These are phyloP conservation scores for Eubasilissa regina DNA, from an alignment of 1,140 invertebrate species.

Conservation along the genomic window DNA sequence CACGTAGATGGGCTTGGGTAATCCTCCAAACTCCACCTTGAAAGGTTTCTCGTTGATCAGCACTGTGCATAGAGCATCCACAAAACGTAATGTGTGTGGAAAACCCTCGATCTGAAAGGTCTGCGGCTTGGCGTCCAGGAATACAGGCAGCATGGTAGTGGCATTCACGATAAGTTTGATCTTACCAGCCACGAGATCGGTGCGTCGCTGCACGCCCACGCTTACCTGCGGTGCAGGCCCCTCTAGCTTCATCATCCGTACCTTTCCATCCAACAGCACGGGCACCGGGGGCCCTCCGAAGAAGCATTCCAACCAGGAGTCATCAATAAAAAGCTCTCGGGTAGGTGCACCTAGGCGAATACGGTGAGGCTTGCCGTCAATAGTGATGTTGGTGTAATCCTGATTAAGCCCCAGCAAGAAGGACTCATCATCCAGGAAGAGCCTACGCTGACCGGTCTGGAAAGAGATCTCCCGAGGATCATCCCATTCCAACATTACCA, in stretches of 20 bases:
- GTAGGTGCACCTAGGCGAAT: conserved; percentile 94
- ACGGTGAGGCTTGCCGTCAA: conserved; percentile 81
- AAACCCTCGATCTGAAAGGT: conserved; percentile 84
- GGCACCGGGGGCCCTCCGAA: conserved; percentile 92
- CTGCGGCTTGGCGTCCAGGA: conserved; percentile 89
- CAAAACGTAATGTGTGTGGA: conserved; percentile 85
- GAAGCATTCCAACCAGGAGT: conserved; percentile 88
- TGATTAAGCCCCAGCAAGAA: conserved; percentile 81
- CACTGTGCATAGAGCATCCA: conserved; percentile 82
- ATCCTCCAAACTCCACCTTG: conserved; percentile 90
- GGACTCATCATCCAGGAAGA: conserved; percentile 82
- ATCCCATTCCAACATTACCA: conserved; percentile 87
- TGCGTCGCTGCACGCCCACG: conserved; percentile 80
- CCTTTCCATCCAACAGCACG: conserved; percentile 86
- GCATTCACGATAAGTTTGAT: conserved; percentile 89
- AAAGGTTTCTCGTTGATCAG: conserved; percentile 89
- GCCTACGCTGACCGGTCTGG: conserved; percentile 77
- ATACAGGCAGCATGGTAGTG: conserved; percentile 83
- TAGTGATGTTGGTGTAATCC: conserved; percentile 80
- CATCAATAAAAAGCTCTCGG: conserved; percentile 92
- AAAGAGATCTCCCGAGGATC: conserved; percentile 90
- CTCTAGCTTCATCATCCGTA: conserved; percentile 84
- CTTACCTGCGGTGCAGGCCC: conserved; percentile 91
- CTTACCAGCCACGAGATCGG: conserved; percentile 86
- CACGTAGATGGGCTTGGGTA: conserved; percentile 90